Evolutionary conservation across 1,140 invertebrate species (phyloP).

Genomic region (Nasonia longicornis): DNA sequence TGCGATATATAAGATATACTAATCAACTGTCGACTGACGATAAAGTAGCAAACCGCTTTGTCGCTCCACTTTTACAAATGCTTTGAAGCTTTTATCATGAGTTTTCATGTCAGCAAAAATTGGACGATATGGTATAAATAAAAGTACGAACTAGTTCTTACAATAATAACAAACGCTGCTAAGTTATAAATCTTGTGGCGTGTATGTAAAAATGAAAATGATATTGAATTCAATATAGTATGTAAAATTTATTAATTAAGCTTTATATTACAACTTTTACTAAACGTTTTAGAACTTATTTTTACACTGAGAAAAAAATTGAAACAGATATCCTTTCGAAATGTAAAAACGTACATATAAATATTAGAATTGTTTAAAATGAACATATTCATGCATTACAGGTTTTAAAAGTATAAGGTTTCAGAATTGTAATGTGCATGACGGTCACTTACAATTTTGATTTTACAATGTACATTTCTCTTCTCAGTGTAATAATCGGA

Average conservation of each 20-base stretch:
- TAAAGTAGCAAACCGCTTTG: too few species aligned
- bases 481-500: neutral
- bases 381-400: neutral
- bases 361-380: neutral
- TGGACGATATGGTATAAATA: too few species aligned
- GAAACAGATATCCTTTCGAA: too few species aligned
- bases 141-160: too few species aligned
- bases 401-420: neutral
- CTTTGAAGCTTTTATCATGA: too few species aligned
- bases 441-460: neutral
- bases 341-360: too few species aligned
- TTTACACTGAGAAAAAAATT: neutral
- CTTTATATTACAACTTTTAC: neutral
- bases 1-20: too few species aligned
- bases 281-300: neutral
- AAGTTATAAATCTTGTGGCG: too few species aligned
- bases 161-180: too few species aligned
- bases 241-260: slow-evolving; percentile 6
- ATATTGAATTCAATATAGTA: neutral
- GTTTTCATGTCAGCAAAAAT: too few species aligned
- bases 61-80: too few species aligned
- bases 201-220: neutral
- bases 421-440: neutral
- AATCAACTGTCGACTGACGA: too few species aligned
- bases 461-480: neutral